Base-by-base conservation (phyloP, 1,140 invertebrate species). In the Drosophila fuyamai region DNA sequence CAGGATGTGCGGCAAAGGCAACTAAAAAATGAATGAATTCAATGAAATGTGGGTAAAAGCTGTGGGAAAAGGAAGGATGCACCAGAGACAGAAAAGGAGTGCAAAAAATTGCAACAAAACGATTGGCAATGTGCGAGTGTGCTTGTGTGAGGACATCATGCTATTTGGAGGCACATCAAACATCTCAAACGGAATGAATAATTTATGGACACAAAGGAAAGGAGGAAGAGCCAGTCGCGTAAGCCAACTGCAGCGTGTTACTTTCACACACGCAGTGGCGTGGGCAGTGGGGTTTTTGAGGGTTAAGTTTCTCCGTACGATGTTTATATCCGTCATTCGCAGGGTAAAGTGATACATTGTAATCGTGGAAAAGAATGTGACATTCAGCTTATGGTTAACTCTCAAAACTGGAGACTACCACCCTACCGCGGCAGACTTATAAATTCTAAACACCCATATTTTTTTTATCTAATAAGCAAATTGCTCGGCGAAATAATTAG, bases 181-280 rank as follows among this genome's bases (percentile, higher is more conserved):
- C 84, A 89, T 89, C 80, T 89, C 84, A 84, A 89, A 84, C 84
- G 74, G 76, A 89, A 89, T 89, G 84, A 89, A 89, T 89, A 81
- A 89, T 89, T 89, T 89, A 89, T 89, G 72, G 74, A 89, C 74
- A 84, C 84, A 81, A 51, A 27, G 10, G 40, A 32, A 44, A 32
- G 41, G 10, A 29, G 18, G 14, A 14, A 27, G 44, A 9, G 44
- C 48, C 58, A 53, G 76, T 53, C 78, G 57, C 61, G 46, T 62
- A 83, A 80, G 71, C 66, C 71, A 59, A 61, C 55, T 88, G 79
- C 79, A 76, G 54, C 23, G 68, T 57, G 57, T 27, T 51, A 35
- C 41, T 27, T 46, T 68, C 13, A 35, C n/a, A 56, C 35, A 55
- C 29, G 12, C 79, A 73, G 13, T 6, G 44, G 43, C 68, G n/a